phyloP scores from a whole-genome alignment of 2,888 invertebrate genomes.

The Balanococcus diminutus region DNA sequence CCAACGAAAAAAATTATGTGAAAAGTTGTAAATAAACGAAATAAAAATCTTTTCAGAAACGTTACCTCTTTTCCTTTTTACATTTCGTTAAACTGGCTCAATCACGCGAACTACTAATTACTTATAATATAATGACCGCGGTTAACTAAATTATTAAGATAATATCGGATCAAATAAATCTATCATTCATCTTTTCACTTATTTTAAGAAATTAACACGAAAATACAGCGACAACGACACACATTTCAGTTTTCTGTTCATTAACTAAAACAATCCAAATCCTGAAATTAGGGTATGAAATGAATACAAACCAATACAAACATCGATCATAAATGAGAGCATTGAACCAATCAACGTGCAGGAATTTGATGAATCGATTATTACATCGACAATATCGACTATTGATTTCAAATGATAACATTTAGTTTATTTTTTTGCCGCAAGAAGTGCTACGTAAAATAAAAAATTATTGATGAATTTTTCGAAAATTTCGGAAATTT shows the following conservation, averaged over 20 bases:
- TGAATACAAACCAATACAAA: no score
- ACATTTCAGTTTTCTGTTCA: constrained; percentile 26
- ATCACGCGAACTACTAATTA: constrained; percentile 33
- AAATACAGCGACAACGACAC: constrained; percentile 18
- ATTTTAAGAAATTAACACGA: constrained; percentile 8
- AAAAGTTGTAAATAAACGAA: not conserved
- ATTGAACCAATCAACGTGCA: constrained; percentile 16
- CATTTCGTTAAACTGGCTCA: not conserved
- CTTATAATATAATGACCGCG: not conserved
- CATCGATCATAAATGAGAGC: not conserved
- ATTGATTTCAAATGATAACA: not conserved
- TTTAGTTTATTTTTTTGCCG: not conserved
- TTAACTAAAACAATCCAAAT: constrained; percentile 42
- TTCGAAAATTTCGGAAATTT: not conserved
- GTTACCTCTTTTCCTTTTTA: constrained; percentile 21
- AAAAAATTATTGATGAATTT: not conserved
- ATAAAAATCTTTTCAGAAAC: not conserved
- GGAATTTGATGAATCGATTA: constrained; percentile 18
- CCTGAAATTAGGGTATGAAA: constrained; percentile 10
- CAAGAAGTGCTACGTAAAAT: not conserved
- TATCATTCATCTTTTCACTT: not conserved
- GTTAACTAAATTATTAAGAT: constrained; percentile 21
- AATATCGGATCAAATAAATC: constrained; percentile 26
- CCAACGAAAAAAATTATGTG: not conserved
- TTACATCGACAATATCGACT: not conserved